Evolutionary conservation across 1,140 invertebrate genomes (phyloP).

Genomic region (Atopsyche davidsoni): DNA sequence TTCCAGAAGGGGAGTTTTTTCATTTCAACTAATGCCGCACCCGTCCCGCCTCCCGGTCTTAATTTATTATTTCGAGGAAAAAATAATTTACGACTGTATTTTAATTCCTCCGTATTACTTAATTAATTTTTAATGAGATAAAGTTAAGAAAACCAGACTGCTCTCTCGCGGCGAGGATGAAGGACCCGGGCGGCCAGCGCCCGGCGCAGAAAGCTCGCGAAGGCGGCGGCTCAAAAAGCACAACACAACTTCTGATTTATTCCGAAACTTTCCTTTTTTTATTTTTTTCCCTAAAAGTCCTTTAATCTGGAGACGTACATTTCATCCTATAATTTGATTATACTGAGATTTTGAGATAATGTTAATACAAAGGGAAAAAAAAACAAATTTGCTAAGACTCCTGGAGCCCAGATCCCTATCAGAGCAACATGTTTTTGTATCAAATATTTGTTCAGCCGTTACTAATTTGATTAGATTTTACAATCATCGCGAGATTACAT

Average conservation of each 20-base stretch:
- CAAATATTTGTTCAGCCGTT: too few species aligned
- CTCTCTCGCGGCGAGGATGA: too few species aligned
- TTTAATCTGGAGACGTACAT: too few species aligned
- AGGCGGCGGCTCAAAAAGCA: slow-evolving; percentile 9
- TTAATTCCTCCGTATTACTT: slow-evolving; percentile 31
- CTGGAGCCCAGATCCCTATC: too few species aligned
- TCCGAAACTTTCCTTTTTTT: slow-evolving; percentile 17
- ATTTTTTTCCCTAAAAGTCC: slow-evolving; percentile 12
- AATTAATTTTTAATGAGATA: slow-evolving; percentile 32
- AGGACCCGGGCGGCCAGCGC: slow-evolving; percentile 8
- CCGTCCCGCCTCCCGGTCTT: slow-evolving; percentile 15
- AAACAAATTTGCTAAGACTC: too few species aligned
- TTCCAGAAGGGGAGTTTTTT: slow-evolving; percentile 26
- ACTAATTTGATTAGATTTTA: too few species aligned
- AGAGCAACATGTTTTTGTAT: too few species aligned
- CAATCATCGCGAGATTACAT: too few species aligned
- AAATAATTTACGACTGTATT: slow-evolving; percentile 29
- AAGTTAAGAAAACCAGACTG: slow-evolving; percentile 29
- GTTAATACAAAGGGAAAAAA: too few species aligned
- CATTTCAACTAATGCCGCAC: slow-evolving; percentile 25
- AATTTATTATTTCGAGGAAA: slow-evolving; percentile 27
- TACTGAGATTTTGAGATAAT: too few species aligned
- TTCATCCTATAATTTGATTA: too few species aligned
- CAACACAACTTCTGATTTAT: slow-evolving; percentile 23
- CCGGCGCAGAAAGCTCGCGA: slow-evolving; percentile 1